phyloP scores from a whole-genome alignment of 2,113 vertebrate species.

The Pollimyrus isidori region DNA sequence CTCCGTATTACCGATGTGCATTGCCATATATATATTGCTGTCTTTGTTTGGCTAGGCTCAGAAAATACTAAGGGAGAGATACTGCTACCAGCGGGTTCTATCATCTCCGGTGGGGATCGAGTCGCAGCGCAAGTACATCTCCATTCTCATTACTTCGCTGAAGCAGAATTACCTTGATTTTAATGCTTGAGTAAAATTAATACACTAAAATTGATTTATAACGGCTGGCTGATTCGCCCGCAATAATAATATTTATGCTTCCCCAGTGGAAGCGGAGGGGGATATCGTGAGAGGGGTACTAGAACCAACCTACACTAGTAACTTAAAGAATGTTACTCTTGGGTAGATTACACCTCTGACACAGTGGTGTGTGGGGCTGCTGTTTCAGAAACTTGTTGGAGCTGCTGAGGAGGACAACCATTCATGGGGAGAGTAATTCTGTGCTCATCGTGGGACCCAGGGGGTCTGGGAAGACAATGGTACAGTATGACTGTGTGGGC shows the following conservation, averaged over 20 bases:
- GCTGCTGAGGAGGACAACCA: slow-evolving; percentile 74
- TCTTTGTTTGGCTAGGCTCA: slow-evolving; percentile 61
- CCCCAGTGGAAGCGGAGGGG: neutral
- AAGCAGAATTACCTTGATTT: neutral
- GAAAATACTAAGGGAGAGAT: slow-evolving; percentile 68
- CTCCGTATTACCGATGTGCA: neutral
- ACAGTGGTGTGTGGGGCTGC: neutral
- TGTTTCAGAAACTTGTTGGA: slow-evolving; percentile 78
- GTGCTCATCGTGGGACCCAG: slow-evolving; percentile 84
- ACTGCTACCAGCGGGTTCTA: slow-evolving; percentile 61
- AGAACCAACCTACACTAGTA: neutral
- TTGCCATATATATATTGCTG: neutral
- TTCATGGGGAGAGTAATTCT: slow-evolving; percentile 91
- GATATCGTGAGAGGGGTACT: neutral
- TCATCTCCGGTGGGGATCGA: slow-evolving; percentile 65
- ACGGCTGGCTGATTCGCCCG: neutral
- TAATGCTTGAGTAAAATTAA: neutral
- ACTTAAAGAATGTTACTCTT: neutral
- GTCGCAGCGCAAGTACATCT: slow-evolving; percentile 76
- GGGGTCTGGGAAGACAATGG: slow-evolving; percentile 83
- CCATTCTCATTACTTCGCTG: neutral
- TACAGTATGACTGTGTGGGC: slow-evolving; percentile 44
- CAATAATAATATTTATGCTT: neutral
- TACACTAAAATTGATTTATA: neutral
- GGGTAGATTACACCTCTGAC: neutral